These are phyloP conservation scores for Paedocypris sp. DNA, from an alignment of 2,113 vertebrate genomes.

Conservation along the genomic window DNA sequence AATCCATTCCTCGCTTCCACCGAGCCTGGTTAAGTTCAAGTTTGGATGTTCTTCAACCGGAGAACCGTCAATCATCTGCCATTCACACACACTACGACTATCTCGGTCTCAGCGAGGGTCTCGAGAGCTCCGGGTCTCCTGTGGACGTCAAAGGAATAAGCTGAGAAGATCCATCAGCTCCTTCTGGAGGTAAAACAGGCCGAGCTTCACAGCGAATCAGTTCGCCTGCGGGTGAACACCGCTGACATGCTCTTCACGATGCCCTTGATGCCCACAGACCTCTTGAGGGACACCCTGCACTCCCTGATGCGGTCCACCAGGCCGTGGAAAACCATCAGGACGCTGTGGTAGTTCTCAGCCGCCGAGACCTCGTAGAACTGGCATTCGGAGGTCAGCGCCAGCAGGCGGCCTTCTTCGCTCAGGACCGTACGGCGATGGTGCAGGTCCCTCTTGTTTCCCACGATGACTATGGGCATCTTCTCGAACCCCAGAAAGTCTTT, in stretches of 20 bases:
- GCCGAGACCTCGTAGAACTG: constrained; percentile 53
- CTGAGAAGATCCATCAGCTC: neutral
- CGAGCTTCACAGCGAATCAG: constrained; percentile 66
- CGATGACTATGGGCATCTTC: constrained; percentile 53
- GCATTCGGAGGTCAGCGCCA: constrained; percentile 45
- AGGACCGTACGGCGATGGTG: constrained; percentile 44
- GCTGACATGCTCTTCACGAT: constrained; percentile 55
- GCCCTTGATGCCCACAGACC: constrained; percentile 39
- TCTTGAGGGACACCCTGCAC: constrained; percentile 38
- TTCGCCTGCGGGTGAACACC: constrained; percentile 44
- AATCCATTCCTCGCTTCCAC: too few relatives aligned
- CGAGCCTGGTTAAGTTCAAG: too few relatives aligned
- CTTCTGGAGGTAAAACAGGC: too few relatives aligned
- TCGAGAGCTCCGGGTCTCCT: too few relatives aligned
- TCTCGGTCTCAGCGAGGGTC: too few relatives aligned
- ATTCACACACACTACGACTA: too few relatives aligned
- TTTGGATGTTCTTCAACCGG: too few relatives aligned
- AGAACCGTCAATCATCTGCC: too few relatives aligned
- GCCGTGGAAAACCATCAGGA: constrained; percentile 49
- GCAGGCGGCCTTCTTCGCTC: constrained; percentile 47
- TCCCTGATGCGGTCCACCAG: constrained; percentile 44
- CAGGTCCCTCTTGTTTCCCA: constrained; percentile 57
- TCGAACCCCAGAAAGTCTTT: constrained; percentile 59
- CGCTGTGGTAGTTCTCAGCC: constrained; percentile 52
- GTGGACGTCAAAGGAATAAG: too few relatives aligned